Evolutionary conservation across 92 coral and sea anemone genomes (phyloP), one percentile per base, ranked within the genome.

Genomic region (Palythoa heliodiscus): DNA sequence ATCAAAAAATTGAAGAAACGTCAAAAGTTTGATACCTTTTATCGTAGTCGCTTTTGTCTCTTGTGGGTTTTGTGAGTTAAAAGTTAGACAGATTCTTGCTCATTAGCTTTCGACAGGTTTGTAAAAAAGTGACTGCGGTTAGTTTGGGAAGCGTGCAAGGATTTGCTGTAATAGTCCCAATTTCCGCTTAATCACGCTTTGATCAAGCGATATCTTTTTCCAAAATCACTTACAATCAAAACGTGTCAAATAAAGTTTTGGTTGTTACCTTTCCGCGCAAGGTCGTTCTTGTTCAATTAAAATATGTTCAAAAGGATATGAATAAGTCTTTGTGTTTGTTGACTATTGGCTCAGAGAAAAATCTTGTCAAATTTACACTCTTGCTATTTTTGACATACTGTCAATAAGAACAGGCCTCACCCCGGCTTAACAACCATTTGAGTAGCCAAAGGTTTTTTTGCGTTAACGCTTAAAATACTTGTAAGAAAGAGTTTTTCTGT

Each of bases 151-250:
- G 84, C 72, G 84, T 80, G 84, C 84, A 73, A 68, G 60, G 72
- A 63, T 40, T 40, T 39, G 24, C 83, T 43, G 72, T 19, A 12
- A 60, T 78, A 7, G 61, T 89, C 76, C 88, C 90, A 82, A 88
- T 88, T 92, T 92, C 92, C 64, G 90, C 86, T 29, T 89, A 92
- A 87, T 86, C 93, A 23, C 75, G 90, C 75, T 88, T 89, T 29
- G 91, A 87, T 58, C 78, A 87, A 75, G 88, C 64, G 52, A 74
- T 88, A 67, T 76, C 76, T 25, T 40, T 73, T 83, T 82, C 83
- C 79, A 23, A 76, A 74, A 67, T 74, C 83, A 83, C 80, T 64
- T 25, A 63, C 10, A 47, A 19, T 76, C 37, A 50, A 40, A 80
- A 67, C 55, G 43, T 39, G 84, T 47, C 60, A 64, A 47, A 19